phyloP scores from a whole-genome alignment of 23 tunicate genomes.

The Ascidia mentula region DNA sequence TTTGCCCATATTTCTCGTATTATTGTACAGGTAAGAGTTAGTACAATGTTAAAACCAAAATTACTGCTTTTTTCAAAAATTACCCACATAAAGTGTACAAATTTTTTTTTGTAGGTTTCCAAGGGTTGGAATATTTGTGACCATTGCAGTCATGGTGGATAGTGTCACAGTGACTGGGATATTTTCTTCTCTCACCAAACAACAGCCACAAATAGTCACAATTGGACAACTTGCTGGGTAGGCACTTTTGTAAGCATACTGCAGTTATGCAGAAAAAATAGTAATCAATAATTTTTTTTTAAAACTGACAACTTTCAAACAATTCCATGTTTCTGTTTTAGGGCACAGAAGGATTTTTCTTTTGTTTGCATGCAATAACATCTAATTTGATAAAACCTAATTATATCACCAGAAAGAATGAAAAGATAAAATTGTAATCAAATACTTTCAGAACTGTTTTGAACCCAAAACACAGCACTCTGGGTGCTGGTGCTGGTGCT shows the following conservation, averaged over 20 bases:
- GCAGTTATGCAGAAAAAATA: not conserved
- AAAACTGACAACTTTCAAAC: no score
- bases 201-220: constrained; percentile 37
- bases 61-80: not conserved
- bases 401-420: no score
- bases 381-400: no score
- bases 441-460: not conserved
- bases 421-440: no score
- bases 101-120: constrained; percentile 25
- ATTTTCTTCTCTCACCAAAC: constrained; percentile 52
- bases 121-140: constrained; percentile 11
- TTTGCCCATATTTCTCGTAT: constrained; percentile 58
- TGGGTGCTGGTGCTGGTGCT: not conserved
- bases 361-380: no score
- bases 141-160: not conserved
- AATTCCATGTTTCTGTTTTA: no score
- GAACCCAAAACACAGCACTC: not conserved
- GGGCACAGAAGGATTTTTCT: no score
- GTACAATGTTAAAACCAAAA: not conserved
- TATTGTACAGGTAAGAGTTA: constrained; percentile 61
- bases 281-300: no score
- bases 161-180: constrained; percentile 59
- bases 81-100: not conserved
- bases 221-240: constrained; percentile 46
- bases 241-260: not conserved